Percentiles rank a stretch among this genome's conserved stretches.
phyloP scores from a whole-genome alignment of 2,797 vertebrate species.

The Lepilemur ruficaudatus region DNA sequence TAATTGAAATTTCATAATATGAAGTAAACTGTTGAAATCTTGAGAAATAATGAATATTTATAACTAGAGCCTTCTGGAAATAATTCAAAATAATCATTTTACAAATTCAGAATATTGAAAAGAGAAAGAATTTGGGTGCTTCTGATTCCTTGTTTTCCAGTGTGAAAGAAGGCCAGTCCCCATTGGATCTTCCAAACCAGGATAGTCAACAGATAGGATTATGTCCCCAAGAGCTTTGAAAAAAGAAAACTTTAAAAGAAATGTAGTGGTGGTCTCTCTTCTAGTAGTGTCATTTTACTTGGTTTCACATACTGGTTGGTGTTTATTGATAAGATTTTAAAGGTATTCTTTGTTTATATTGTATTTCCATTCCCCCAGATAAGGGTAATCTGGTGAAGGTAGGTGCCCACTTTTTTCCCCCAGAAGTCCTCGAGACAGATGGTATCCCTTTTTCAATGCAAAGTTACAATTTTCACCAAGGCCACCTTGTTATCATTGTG shows the following conservation, averaged over 20 bases:
- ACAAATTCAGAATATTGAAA: constrained; percentile 34
- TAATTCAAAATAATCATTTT: constrained; percentile 35
- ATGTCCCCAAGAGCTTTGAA: not conserved
- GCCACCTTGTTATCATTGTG: not conserved
- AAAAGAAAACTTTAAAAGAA: constrained; percentile 16
- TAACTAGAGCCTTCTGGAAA: constrained; percentile 14
- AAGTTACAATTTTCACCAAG: constrained; percentile 32
- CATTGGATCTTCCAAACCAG: not conserved
- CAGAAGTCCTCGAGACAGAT: not conserved
- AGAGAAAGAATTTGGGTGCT: not conserved
- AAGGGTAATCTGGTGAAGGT: not conserved
- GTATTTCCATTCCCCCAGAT: not conserved
- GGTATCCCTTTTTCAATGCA: not conserved
- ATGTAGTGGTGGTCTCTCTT: not conserved
- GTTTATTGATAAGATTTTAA: constrained; percentile 3
- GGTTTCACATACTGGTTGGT: not conserved
- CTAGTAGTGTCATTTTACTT: not conserved
- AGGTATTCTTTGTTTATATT: not conserved
- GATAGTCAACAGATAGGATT: not conserved
- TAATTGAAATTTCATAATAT: constrained; percentile 17
- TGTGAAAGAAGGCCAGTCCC: not conserved
- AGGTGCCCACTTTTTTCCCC: not conserved
- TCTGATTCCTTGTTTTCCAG: not conserved
- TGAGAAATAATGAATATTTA: constrained; percentile 6
- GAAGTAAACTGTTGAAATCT: constrained; percentile 4